Percentiles rank a stretch among this genome's conserved stretches.
Evolutionary conservation across 2,888 invertebrate genomes (phyloP).

Genomic region (Sepioteuthis lessoniana): DNA sequence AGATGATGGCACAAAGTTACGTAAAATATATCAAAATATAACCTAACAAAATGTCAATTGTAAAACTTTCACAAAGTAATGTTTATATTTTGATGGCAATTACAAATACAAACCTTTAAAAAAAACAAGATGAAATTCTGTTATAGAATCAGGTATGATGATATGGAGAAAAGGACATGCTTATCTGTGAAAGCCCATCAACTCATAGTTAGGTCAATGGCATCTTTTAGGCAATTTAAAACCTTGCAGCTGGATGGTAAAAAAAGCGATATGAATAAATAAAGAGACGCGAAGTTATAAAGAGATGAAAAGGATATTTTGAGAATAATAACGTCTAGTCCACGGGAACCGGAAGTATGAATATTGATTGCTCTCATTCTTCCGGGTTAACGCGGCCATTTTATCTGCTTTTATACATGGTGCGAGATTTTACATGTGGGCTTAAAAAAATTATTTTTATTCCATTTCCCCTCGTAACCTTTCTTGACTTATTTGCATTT

Average conservation of each 20-base stretch:
- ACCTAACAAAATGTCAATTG: too few species aligned
- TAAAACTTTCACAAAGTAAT: too few species aligned
- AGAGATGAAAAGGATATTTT: background rate
- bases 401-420: background rate
- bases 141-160: too few species aligned
- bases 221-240: background rate
- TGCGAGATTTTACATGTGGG: background rate
- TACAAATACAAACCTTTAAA: too few species aligned
- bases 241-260: background rate
- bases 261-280: background rate
- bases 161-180: too few species aligned
- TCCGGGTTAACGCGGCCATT: constrained; percentile 33
- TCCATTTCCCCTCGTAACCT: background rate
- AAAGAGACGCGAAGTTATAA: background rate
- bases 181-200: too few species aligned
- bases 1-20: too few species aligned
- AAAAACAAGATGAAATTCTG: too few species aligned
- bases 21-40: too few species aligned
- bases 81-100: too few species aligned
- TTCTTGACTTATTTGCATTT: too few species aligned
- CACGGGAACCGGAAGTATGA: background rate
- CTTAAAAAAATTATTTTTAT: background rate
- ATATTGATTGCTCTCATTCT: background rate
- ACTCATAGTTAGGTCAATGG: too few species aligned
- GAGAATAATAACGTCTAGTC: background rate